A percentile compares a stretch with the other conserved stretches of the same genome.
Evolutionary conservation across 2,797 vertebrate genomes (phyloP).

Genomic region (Coregonus suidteri): DNA sequence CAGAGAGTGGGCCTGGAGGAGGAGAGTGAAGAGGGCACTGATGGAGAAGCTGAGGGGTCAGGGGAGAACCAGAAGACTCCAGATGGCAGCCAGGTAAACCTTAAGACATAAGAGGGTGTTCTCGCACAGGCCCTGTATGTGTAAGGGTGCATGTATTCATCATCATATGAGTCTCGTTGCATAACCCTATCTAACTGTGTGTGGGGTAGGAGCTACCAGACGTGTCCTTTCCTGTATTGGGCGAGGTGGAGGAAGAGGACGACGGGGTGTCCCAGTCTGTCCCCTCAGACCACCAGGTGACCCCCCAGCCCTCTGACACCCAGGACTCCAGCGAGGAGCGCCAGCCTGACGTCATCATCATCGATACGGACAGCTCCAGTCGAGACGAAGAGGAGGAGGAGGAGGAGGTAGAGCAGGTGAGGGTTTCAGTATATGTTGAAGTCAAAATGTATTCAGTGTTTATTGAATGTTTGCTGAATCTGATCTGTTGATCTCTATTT

Average conservation of each 20-base stretch:
- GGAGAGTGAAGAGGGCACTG: slow-evolving; percentile 87
- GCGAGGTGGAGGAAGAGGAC: slow-evolving; percentile 77
- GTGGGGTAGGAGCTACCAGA: slow-evolving; percentile 77
- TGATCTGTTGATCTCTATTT: too few relatives aligned
- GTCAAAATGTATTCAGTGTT: neutral
- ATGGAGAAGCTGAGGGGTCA: slow-evolving; percentile 83
- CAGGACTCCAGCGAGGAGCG: slow-evolving; percentile 74
- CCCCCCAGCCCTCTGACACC: slow-evolving; percentile 65
- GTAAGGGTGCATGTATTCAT: neutral
- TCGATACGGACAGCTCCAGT: slow-evolving; percentile 92
- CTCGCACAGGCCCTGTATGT: neutral
- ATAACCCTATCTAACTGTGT: neutral
- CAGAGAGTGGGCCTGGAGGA: slow-evolving; percentile 83
- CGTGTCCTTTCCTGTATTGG: slow-evolving; percentile 76
- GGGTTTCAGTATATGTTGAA: neutral
- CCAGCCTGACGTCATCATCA: slow-evolving; percentile 87
- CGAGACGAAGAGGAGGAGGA: slow-evolving; percentile 78
- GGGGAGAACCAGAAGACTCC: slow-evolving; percentile 82
- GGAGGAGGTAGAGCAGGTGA: slow-evolving; percentile 69
- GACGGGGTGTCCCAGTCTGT: slow-evolving; percentile 86
- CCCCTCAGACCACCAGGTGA: slow-evolving; percentile 78
- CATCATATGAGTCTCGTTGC: too few relatives aligned
- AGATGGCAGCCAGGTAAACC: slow-evolving; percentile 76
- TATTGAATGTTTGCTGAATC: neutral
- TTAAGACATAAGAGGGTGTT: neutral